A percentile compares a stretch with the other conserved stretches of the same genome.
Conservation (phyloP, 2,797 vertebrate species). For the Lophotriccus pileatus region DNA sequence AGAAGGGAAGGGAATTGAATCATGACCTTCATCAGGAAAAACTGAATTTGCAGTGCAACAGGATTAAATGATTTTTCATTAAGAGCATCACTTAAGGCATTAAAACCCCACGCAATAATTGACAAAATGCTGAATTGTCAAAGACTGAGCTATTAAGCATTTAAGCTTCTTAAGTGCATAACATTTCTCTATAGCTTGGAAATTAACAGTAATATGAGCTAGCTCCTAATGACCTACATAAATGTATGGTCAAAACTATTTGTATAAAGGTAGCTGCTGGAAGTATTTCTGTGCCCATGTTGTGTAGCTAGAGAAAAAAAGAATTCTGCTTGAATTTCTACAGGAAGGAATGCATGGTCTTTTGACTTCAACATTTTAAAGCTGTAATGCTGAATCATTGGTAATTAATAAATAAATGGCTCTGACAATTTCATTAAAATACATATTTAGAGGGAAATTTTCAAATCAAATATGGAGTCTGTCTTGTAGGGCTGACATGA, state of each 20-base stretch:
- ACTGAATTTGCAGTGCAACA: not conserved
- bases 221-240: not conserved
- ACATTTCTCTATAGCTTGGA: not conserved
- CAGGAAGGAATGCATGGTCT: not conserved
- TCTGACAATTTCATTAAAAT: not conserved
- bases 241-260: not conserved
- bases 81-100: not conserved
- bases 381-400: not conserved
- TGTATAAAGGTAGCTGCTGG: not conserved
- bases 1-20: not conserved
- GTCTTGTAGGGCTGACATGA: not conserved
- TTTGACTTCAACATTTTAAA: not conserved
- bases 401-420: not conserved
- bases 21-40: not conserved
- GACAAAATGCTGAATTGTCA: not conserved
- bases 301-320: not conserved
- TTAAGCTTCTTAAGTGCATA: not conserved
- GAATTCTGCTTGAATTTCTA: not conserved
- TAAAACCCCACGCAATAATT: not conserved
- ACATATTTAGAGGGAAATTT: not conserved
- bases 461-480: not conserved
- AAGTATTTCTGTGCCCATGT: not conserved
- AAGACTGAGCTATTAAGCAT: not conserved
- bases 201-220: not conserved
- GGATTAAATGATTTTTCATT: not conserved